These are phyloP conservation scores for Arbacia lixula DNA, from an alignment of 53 echinoderm and acorn worm species.

Conservation along the genomic window DNA sequence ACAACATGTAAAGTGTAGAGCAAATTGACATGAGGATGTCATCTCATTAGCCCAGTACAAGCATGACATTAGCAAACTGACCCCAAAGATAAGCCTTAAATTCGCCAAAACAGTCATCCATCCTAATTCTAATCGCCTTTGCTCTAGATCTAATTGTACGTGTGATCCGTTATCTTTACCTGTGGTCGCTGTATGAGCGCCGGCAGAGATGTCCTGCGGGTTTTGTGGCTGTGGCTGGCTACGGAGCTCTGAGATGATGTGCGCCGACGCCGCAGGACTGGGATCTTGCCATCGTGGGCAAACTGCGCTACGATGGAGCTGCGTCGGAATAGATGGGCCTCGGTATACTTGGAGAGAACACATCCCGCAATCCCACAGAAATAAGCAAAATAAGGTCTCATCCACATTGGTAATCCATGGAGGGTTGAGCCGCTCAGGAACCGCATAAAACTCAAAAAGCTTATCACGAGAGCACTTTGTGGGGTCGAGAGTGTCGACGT, in stretches of 20 bases:
- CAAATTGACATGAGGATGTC: too few relatives aligned
- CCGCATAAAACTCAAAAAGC: slow-evolving; percentile 96
- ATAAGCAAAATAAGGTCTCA: slow-evolving; percentile 94
- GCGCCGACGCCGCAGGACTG: slow-evolving; percentile 92
- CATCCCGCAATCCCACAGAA: slow-evolving; percentile 97
- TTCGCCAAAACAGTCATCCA: too few relatives aligned
- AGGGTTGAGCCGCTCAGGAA: slow-evolving; percentile 95
- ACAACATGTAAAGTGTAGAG: too few relatives aligned
- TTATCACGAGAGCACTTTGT: slow-evolving; percentile 87
- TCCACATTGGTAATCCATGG: slow-evolving; percentile 74
- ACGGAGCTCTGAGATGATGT: slow-evolving; percentile 94
- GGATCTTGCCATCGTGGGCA: slow-evolving; percentile 90
- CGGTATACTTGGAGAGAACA: slow-evolving; percentile 87
- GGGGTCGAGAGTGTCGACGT: slow-evolving; percentile 89
- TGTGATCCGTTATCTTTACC: too few relatives aligned
- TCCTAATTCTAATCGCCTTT: too few relatives aligned
- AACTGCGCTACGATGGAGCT: slow-evolving; percentile 78
- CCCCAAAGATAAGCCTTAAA: too few relatives aligned
- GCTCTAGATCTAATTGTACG: too few relatives aligned
- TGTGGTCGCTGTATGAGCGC: slow-evolving; percentile 91
- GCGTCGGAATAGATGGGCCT: slow-evolving; percentile 84
- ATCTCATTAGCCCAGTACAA: too few relatives aligned
- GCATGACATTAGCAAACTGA: too few relatives aligned
- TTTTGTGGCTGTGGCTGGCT: slow-evolving; percentile 90
- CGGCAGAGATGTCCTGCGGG: slow-evolving; percentile 93